A percentile compares a stretch with the other conserved stretches of the same genome.
Conservation (phyloP, 2,888 invertebrate genomes). For the Volucella zonaria region DNA sequence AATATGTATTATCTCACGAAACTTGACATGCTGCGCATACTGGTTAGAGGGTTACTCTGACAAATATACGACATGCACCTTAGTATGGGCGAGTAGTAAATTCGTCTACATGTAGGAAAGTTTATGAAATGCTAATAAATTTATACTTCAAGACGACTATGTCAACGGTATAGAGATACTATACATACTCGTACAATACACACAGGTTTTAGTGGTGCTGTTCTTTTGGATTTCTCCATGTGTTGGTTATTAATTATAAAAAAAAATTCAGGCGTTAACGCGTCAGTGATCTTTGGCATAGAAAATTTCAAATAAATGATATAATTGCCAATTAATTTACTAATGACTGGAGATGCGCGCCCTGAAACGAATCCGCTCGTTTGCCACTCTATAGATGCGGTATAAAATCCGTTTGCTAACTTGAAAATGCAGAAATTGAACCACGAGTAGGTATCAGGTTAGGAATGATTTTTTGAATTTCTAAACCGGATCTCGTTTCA, state of each 20-base stretch:
- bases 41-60: constrained; percentile 23
- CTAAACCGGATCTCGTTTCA: no score
- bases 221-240: not conserved
- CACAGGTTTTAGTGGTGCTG: not conserved
- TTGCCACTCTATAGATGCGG: not conserved
- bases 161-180: not conserved
- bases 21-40: constrained; percentile 42
- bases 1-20: constrained; percentile 48
- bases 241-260: constrained; percentile 32
- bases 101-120: constrained; percentile 5
- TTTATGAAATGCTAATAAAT: constrained; percentile 52
- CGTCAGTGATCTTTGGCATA: constrained; percentile 61
- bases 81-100: not conserved
- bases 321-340: constrained; percentile 54
- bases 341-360: constrained; percentile 31
- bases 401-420: not conserved
- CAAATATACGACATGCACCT: constrained; percentile 51
- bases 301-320: constrained; percentile 43
- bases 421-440: not conserved
- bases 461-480: no score
- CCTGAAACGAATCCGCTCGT: not conserved
- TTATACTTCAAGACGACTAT: constrained; percentile 9
- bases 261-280: constrained; percentile 41
- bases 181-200: not conserved
- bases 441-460: not conserved